These are phyloP conservation scores for Alsophila aescularia DNA, from an alignment of 2,888 invertebrate species.

Conservation along the genomic window DNA sequence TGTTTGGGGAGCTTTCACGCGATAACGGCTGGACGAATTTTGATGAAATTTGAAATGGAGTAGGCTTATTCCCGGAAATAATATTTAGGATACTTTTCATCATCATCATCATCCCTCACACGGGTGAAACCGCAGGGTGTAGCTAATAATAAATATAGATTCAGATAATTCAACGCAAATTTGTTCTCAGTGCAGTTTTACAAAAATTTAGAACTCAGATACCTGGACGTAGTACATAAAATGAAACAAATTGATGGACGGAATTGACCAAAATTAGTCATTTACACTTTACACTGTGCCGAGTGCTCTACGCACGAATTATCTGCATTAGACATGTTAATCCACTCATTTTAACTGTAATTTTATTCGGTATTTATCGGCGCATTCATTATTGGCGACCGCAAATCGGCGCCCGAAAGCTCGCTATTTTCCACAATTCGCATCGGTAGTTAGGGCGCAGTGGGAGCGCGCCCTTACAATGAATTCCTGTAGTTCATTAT, in stretches of 20 bases:
- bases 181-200: no score
- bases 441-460: conserved; percentile 47
- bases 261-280: conserved; percentile 68
- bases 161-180: no score
- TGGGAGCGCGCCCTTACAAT: conserved; percentile 17
- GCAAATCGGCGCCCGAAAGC: conserved; percentile 83
- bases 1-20: no score
- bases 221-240: no score
- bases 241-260: conserved; percentile 7
- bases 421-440: conserved; percentile 74
- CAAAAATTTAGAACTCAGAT: no score
- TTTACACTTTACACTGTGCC: conserved; percentile 73
- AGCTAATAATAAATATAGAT: no score
- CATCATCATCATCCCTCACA: no score
- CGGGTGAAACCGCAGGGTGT: no score
- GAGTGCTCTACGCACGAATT: conserved; percentile 75
- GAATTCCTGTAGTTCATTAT: neutral
- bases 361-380: conserved; percentile 85
- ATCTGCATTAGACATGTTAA: conserved; percentile 85
- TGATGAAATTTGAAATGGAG: no score
- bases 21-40: no score
- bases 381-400: conserved; percentile 82
- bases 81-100: no score
- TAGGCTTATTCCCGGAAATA: no score
- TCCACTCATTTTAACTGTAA: conserved; percentile 85